Percentiles rank a stretch among this genome's conserved stretches.
Evolutionary conservation across 2,888 invertebrate species (phyloP).

Genomic region (Xanthorhoe spadicearia): DNA sequence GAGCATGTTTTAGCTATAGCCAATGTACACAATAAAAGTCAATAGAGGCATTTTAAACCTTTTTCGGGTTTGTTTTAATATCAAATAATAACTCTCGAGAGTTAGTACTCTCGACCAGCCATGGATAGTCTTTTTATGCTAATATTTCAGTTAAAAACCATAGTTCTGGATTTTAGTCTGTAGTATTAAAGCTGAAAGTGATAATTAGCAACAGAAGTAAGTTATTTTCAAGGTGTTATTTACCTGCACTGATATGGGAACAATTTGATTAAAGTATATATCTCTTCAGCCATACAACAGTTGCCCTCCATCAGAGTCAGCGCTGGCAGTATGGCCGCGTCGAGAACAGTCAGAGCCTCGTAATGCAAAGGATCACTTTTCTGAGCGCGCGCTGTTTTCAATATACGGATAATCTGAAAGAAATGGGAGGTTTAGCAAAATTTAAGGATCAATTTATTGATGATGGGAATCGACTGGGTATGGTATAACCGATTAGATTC

Average conservation of each 20-base stretch:
- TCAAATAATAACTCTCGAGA: too few relatives aligned
- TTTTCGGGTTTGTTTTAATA: too few relatives aligned
- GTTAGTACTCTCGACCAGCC: too few relatives aligned
- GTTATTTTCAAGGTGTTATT: slow-evolving; percentile 4
- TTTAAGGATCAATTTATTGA: too few relatives aligned
- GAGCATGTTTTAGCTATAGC: too few relatives aligned
- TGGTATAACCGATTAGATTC: too few relatives aligned
- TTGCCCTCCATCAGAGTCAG: slow-evolving; percentile 96
- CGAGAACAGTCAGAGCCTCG: slow-evolving; percentile 93
- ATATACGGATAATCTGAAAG: slow-evolving; percentile 75
- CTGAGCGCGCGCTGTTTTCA: slow-evolving; percentile 67
- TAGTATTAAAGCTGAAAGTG: background rate
- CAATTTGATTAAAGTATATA: slow-evolving; percentile 94
- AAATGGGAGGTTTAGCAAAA: slow-evolving; percentile 2
- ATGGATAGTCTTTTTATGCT: too few relatives aligned
- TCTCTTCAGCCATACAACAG: slow-evolving; percentile 97
- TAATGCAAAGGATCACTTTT: slow-evolving; percentile 88
- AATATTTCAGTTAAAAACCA: too few relatives aligned
- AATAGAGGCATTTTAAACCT: too few relatives aligned
- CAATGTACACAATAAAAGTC: too few relatives aligned
- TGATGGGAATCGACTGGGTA: too few relatives aligned
- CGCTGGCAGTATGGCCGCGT: slow-evolving; percentile 95
- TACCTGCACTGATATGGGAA: slow-evolving; percentile 94
- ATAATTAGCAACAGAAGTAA: background rate
- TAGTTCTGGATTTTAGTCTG: too few relatives aligned